These are phyloP conservation scores for Taxidea taxus DNA, from an alignment of 2,113 vertebrate genomes.

Conservation along the genomic window DNA sequence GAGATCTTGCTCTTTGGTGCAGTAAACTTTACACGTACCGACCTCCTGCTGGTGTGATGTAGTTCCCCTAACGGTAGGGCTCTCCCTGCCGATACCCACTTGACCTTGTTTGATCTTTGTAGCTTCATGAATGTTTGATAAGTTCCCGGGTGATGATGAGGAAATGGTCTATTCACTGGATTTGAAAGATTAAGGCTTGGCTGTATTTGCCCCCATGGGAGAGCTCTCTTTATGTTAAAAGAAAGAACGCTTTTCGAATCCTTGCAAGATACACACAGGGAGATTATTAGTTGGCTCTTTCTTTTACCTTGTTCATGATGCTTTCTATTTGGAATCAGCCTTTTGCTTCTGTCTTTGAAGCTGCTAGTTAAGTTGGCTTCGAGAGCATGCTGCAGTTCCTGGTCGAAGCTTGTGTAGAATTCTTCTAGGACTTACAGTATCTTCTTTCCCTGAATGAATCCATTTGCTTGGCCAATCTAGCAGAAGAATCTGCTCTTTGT, in stretches of 20 bases:
- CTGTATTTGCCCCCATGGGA: conserved; percentile 94
- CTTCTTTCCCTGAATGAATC: conserved; percentile 96
- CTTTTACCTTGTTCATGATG: conserved; percentile 96
- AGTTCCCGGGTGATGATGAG: not conserved
- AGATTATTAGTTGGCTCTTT: conserved; percentile 95
- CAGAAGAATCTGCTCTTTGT: conserved; percentile 93
- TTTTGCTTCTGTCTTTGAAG: conserved; percentile 97
- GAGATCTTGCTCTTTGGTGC: not conserved
- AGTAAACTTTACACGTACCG: not conserved
- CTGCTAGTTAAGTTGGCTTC: conserved; percentile 97
- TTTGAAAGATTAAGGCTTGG: conserved; percentile 93
- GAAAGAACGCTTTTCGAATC: conserved; percentile 96
- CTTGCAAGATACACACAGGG: conserved; percentile 97
- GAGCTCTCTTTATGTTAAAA: conserved; percentile 96
- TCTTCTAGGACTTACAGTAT: conserved; percentile 93
- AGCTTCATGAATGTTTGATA: not conserved
- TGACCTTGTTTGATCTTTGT: not conserved
- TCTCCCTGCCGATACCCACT: not conserved
- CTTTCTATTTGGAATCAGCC: conserved; percentile 96
- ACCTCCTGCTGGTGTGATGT: not conserved
- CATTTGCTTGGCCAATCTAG: conserved; percentile 96
- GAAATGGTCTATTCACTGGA: conserved; percentile 37
- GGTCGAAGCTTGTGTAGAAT: conserved; percentile 95
- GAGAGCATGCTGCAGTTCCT: conserved; percentile 96
- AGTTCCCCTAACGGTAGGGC: not conserved